phyloP scores from a whole-genome alignment of 1,140 invertebrate species.

The Atta colombica region DNA sequence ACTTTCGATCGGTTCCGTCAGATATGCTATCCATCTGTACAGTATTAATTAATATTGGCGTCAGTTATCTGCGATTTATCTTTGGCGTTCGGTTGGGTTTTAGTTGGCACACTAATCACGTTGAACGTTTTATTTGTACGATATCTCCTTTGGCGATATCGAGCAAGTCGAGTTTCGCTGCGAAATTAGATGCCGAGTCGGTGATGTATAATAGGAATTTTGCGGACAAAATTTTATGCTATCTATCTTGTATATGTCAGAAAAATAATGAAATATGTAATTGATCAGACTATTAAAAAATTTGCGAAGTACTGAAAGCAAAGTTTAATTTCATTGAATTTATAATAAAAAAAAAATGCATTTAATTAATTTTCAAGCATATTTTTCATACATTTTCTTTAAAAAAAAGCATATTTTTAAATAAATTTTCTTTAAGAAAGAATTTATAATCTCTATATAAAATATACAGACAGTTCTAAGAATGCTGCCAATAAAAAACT shows the following conservation, averaged over 20 bases:
- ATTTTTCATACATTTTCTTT: neutral
- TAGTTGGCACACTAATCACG: conserved; percentile 21
- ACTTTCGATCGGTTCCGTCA: conserved; percentile 21
- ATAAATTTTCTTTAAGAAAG: neutral
- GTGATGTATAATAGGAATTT: conserved; percentile 6
- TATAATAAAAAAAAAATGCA: neutral
- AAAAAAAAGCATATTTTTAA: neutral
- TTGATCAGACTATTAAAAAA: neutral
- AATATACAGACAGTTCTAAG: neutral
- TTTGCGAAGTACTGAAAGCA: neutral
- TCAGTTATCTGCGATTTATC: conserved; percentile 44
- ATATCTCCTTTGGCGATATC: conserved; percentile 6
- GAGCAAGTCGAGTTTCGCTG: conserved; percentile 10
- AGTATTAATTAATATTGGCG: conserved; percentile 47
- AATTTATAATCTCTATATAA: neutral
- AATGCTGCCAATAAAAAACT: neutral
- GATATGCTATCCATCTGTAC: conserved; percentile 18
- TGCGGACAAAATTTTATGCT: neutral
- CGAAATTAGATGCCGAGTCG: neutral
- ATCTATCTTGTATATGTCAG: conserved; percentile 2
- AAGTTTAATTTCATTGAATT: conserved; percentile 1
- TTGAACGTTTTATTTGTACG: conserved; percentile 42
- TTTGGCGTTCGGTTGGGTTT: neutral
- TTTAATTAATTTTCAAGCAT: neutral
- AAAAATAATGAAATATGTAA: conserved; percentile 12